A percentile compares a stretch with the other conserved stretches of the same genome.
Conservation (phyloP, 2,888 invertebrate species). For the Myopa tessellatipennis region DNA sequence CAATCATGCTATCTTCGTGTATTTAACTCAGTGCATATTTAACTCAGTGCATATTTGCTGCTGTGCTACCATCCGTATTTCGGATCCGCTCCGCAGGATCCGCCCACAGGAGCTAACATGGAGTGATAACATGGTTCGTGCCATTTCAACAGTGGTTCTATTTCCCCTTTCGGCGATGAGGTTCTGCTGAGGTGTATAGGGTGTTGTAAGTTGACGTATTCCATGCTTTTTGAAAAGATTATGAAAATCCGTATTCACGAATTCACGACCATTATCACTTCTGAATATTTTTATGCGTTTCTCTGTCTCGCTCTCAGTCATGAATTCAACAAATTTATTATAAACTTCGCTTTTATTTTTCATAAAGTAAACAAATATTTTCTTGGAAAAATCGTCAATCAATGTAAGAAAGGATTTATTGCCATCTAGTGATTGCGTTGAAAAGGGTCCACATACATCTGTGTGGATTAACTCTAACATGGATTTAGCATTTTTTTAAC, state of each 20-base stretch:
- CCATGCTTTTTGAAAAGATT: no score
- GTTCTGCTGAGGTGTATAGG: no score
- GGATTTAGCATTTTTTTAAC: neutral
- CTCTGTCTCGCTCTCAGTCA: conserved; percentile 11
- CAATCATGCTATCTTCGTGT: no score
- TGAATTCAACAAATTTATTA: neutral
- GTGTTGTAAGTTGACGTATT: no score
- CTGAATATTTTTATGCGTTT: conserved; percentile 12
- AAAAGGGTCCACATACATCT: conserved; percentile 26
- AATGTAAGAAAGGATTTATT: neutral
- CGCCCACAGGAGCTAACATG: no score
- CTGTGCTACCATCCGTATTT: no score
- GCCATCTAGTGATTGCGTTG: conserved; percentile 9
- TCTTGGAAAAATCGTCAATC: no score
- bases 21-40: no score
- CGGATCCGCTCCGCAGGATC: no score
- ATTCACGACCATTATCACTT: conserved; percentile 34
- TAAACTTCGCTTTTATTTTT: no score
- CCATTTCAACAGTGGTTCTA: neutral
- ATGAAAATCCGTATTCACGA: conserved; percentile 25
- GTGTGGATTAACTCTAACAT: conserved; percentile 1
- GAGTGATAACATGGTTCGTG: neutral
- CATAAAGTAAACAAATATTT: no score
- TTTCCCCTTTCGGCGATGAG: neutral
- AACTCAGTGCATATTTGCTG: no score